phyloP scores from a whole-genome alignment of 2,797 vertebrate genomes.

The Poecilia gillii region DNA sequence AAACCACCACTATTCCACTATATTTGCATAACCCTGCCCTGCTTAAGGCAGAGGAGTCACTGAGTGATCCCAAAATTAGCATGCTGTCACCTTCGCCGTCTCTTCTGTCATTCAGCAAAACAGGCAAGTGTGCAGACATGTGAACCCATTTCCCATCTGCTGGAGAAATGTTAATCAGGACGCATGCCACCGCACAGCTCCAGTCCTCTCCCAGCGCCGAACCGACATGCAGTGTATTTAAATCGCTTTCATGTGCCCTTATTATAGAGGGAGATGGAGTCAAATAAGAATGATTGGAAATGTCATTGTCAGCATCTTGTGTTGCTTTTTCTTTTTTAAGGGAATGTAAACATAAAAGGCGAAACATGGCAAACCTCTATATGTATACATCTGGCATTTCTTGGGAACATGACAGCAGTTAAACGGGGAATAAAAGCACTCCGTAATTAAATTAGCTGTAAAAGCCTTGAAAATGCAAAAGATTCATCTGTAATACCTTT shows the following conservation, averaged over 20 bases:
- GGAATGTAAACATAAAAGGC: conserved; percentile 51
- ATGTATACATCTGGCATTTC: conserved; percentile 28
- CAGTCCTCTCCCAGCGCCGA: conserved; percentile 68
- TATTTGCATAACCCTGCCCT: conserved; percentile 79
- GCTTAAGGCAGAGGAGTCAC: conserved; percentile 77
- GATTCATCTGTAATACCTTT: conserved; percentile 47
- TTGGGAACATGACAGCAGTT: conserved; percentile 24
- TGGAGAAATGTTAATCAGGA: conserved; percentile 82
- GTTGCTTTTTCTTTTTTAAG: conserved; percentile 11
- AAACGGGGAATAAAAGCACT: conserved; percentile 43
- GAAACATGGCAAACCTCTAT: conserved; percentile 35
- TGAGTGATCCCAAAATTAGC: conserved; percentile 76
- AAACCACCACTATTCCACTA: conserved; percentile 59
- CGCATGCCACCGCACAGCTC: conserved; percentile 78
- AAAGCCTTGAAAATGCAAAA: conserved; percentile 40
- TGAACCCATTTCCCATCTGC: conserved; percentile 79
- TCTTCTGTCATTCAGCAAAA: conserved; percentile 81
- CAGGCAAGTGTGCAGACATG: conserved; percentile 71
- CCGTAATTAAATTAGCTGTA: conserved; percentile 55
- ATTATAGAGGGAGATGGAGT: conserved; percentile 74
- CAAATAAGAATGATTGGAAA: conserved; percentile 70
- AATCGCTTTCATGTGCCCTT: conserved; percentile 81
- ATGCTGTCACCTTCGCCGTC: conserved; percentile 83
- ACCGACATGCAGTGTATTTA: conserved; percentile 79
- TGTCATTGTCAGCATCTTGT: conserved; percentile 54